Evolutionary conservation across 2,113 vertebrate genomes (phyloP), one percentile per base, ranked within the genome.

Genomic region (Scophthalmus maximus): DNA sequence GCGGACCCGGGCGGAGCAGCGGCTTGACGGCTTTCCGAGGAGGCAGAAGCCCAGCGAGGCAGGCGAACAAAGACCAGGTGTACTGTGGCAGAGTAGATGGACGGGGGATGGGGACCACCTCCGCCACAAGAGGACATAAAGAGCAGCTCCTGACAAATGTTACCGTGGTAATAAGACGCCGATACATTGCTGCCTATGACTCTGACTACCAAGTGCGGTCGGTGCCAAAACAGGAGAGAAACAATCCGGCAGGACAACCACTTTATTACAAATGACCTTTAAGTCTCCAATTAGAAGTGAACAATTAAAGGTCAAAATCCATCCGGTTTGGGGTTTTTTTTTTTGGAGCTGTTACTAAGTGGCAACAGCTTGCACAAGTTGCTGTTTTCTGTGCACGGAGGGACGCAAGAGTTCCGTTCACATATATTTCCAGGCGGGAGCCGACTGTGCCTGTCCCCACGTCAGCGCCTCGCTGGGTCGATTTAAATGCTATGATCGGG

Each of bases 401-500:
- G 18, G 1, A 20, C 12, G 6, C 2, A 12, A 5, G 3, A 23
- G 29, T 30, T 34, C 27, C 62, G 56, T 38, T 56, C 18, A 53
- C 53, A 29, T 12, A 4, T 44, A n/a, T 62, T 36, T 52, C 27
- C 12, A 34, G 9, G 26, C 2, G 23, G 44, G 29, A 68, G 26
- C 63, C 20, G n/a, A n/a, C 34, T 36, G 36, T 14, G 42, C 8
- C 52, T 56, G 72, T 66, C 68, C 30, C 56, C 36, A 55, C 66
- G 63, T 73, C 46, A 53, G 70, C 27, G 60, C 67, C 76, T 73
- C 72, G 73, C 66, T 72, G 59, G 76, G 59, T 52, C 40, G 2
- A 79, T 86, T 84, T 76, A 81, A 73, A 75, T 83, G 83, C 79
- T 72, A 87, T 83, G 71, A 73, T 72, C 61, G 72, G 62, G 73